A percentile compares a stretch with the other conserved stretches of the same genome.
phyloP scores from a whole-genome alignment of 2,113 vertebrate species.

The human region GRCh38 chr1:27038001-27038500 shows the following conservation, averaged over 20 bases:
- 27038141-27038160: neutral
- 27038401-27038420: neutral
- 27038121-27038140: neutral
- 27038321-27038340: neutral
- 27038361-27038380: neutral
- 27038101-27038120: constrained; percentile 42
- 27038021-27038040: neutral
- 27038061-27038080: constrained; percentile 63
- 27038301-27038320: neutral
- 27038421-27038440: neutral
- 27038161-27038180: neutral
- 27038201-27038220: neutral
- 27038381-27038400: neutral
- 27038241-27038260: neutral
- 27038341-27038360: neutral
- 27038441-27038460: neutral
- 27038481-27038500: neutral
- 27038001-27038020: neutral
- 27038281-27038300: neutral
- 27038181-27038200: neutral
- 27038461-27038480: neutral
- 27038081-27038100: neutral
- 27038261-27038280: neutral
- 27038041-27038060: neutral
- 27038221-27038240: neutral